phyloP scores from a whole-genome alignment of 2,888 invertebrate species.

The Acleris laterana region DNA sequence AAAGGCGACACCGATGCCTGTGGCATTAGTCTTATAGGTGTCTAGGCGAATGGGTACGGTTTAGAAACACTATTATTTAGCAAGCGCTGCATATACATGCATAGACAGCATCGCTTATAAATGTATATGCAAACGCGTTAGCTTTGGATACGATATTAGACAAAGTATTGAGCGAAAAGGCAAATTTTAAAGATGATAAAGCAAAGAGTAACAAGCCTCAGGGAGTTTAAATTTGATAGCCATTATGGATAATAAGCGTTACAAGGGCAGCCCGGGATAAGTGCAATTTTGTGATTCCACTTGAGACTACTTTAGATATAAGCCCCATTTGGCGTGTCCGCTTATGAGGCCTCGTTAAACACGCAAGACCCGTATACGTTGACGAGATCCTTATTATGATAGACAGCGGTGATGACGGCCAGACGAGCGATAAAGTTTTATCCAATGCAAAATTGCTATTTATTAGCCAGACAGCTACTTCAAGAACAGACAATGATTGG shows the following conservation, averaged over 20 bases:
- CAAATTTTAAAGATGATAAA: too few species aligned
- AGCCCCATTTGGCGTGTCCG: conserved; percentile 47
- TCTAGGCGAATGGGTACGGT: conserved; percentile 54
- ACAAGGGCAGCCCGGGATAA: conserved; percentile 14
- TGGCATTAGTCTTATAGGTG: conserved; percentile 64
- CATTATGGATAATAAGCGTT: conserved; percentile 1
- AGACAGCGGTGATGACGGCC: conserved; percentile 60
- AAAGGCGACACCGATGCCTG: conserved; percentile 77
- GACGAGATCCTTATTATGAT: conserved; percentile 66
- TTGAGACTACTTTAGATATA: conserved; percentile 43
- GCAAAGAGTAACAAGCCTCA: neutral
- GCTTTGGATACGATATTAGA: too few species aligned
- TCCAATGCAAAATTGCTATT: conserved; percentile 32
- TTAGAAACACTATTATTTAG: conserved; percentile 37
- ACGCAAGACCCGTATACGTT: conserved; percentile 50
- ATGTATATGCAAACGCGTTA: too few species aligned
- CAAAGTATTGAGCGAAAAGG: too few species aligned
- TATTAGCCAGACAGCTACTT: conserved; percentile 23
- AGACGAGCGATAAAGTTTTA: conserved; percentile 46
- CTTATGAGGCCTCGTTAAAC: conserved; percentile 45
- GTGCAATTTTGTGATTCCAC: conserved; percentile 34
- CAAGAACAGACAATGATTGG: conserved; percentile 20
- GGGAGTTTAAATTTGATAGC: neutral
- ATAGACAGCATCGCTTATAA: neutral
- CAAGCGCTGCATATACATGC: conserved; percentile 13